These are phyloP conservation scores for Buphagus erythrorhynchus DNA, from an alignment of 2,797 vertebrate genomes.

Conservation along the genomic window DNA sequence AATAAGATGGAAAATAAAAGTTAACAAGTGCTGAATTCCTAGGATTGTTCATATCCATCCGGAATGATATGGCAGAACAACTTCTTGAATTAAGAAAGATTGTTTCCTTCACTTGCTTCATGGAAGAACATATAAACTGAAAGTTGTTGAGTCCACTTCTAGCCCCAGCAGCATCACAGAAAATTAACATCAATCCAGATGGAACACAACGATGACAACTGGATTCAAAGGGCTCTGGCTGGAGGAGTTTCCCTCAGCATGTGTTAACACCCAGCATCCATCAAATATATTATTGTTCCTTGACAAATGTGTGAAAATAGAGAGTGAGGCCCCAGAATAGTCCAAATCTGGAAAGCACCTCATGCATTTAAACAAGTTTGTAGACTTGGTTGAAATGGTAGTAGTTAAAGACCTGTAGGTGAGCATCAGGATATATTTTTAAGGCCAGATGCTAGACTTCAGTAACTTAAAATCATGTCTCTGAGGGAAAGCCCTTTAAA, in stretches of 20 bases:
- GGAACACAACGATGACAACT: not conserved
- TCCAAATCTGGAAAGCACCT: not conserved
- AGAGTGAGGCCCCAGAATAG: not conserved
- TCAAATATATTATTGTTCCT: not conserved
- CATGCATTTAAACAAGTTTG: not conserved
- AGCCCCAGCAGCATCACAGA: slow-evolving; percentile 20
- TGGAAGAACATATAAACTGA: not conserved
- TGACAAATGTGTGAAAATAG: not conserved
- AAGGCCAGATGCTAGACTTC: not conserved
- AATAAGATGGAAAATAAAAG: not conserved
- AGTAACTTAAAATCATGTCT: not conserved
- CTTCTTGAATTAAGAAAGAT: not conserved
- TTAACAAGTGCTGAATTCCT: not conserved
- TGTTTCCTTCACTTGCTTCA: not conserved
- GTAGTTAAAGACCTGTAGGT: not conserved
- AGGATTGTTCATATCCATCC: not conserved
- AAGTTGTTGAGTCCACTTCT: not conserved
- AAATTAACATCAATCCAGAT: slow-evolving; percentile 57
- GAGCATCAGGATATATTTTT: not conserved
- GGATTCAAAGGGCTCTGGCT: not conserved
- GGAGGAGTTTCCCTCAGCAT: not conserved
- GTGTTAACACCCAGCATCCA: slow-evolving; percentile 4
- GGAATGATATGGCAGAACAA: not conserved
- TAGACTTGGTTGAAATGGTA: not conserved
- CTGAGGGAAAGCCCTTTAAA: not conserved